These are phyloP conservation scores for Hydrolagus affinis DNA, from an alignment of 2,113 vertebrate species.

Conservation along the genomic window DNA sequence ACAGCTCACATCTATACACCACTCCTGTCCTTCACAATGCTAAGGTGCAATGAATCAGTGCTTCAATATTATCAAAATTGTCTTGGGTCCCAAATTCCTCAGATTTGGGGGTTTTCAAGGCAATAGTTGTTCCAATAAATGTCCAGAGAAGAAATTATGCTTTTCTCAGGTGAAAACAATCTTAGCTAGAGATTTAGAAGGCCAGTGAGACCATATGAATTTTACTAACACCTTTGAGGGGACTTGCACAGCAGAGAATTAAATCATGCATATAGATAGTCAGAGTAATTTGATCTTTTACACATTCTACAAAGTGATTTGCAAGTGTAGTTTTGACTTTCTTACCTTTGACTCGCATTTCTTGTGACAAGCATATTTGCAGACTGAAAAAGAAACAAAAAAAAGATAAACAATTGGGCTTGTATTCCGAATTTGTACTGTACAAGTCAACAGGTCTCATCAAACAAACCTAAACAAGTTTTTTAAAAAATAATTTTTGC, in stretches of 20 bases:
- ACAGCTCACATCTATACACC: too few relatives aligned
- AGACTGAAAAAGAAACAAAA: conserved; percentile 50
- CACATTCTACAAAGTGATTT: neutral
- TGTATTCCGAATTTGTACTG: too few relatives aligned
- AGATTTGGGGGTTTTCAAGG: neutral
- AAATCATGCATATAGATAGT: neutral
- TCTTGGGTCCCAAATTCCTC: neutral
- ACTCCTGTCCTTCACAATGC: neutral
- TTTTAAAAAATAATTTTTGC: too few relatives aligned
- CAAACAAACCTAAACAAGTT: too few relatives aligned
- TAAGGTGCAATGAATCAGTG: neutral
- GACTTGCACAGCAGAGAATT: neutral
- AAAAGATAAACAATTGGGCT: conserved; percentile 18
- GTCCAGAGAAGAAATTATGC: neutral
- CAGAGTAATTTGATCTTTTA: too few relatives aligned
- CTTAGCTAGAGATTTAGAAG: too few relatives aligned
- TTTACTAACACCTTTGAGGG: neutral
- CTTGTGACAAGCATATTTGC: conserved; percentile 56
- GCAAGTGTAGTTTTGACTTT: neutral
- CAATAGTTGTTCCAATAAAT: neutral
- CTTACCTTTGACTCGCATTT: conserved; percentile 62
- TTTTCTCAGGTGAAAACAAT: too few relatives aligned
- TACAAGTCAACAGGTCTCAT: too few relatives aligned
- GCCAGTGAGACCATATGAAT: too few relatives aligned
- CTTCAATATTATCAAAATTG: neutral